Evolutionary conservation across 2,888 invertebrate genomes (phyloP).

Genomic region (Ennomos fuscantarius): DNA sequence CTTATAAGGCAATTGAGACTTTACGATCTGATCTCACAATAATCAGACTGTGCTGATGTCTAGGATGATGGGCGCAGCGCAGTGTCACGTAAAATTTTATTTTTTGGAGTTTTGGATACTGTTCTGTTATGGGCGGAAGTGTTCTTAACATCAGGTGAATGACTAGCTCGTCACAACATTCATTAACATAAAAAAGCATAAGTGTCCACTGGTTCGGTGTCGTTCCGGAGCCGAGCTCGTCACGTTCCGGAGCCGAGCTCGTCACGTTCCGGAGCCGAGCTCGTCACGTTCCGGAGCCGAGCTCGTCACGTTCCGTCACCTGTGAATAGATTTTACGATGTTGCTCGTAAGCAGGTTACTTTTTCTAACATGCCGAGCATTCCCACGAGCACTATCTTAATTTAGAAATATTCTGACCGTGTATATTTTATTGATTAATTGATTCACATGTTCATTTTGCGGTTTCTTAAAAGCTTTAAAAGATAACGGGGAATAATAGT

Average conservation of each 20-base stretch:
- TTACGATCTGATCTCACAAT: too few relatives aligned
- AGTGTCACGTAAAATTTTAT: too few relatives aligned
- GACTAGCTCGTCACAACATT: too few relatives aligned
- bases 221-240: not conserved
- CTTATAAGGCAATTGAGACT: too few relatives aligned
- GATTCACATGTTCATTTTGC: conserved; percentile 29
- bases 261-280: conserved; percentile 1
- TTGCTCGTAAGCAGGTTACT: conserved; percentile 2
- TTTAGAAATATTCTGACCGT: conserved; percentile 25
- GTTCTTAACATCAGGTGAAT: too few relatives aligned
- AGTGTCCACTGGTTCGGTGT: too few relatives aligned
- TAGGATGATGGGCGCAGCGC: too few relatives aligned
- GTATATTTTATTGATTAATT: conserved; percentile 34
- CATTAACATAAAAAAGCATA: too few relatives aligned
- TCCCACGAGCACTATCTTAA: conserved; percentile 25
- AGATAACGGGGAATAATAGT: conserved; percentile 30
- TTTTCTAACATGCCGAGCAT: conserved; percentile 9
- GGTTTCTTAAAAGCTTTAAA: conserved; percentile 30
- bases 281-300: not conserved
- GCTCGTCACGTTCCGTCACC: conserved; percentile 1
- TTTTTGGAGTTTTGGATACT: too few relatives aligned
- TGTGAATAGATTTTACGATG: conserved; percentile 9
- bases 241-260: not conserved
- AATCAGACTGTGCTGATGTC: too few relatives aligned
- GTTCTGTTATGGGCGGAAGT: too few relatives aligned